Percentiles rank a stretch among this genome's conserved stretches.
Evolutionary conservation across 35 echinoderm and acorn worm species (phyloP).

Genomic region (Ophioderma brevispina): DNA sequence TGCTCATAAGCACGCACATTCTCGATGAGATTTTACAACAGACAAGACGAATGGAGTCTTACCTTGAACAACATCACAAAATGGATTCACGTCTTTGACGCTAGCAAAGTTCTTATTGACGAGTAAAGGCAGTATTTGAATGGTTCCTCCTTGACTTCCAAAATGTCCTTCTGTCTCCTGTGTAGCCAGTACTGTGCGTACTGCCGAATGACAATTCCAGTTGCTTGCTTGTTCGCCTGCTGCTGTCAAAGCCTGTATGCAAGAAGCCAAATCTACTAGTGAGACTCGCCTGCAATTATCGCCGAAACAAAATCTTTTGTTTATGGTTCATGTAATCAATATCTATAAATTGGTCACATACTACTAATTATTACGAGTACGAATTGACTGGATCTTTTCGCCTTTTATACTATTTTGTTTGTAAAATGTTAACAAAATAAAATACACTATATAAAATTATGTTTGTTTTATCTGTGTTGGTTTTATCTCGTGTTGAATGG

Average conservation of each 20-base stretch:
- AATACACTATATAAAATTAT: too few species aligned
- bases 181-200: conserved; percentile 1
- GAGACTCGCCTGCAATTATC: background rate
- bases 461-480: too few species aligned
- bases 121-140: conserved; percentile 61
- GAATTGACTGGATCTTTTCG: too few species aligned
- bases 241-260: conserved; percentile 49
- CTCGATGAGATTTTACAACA: too few species aligned
- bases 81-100: conserved; percentile 30
- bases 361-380: too few species aligned
- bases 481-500: too few species aligned
- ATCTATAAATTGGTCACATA: too few species aligned
- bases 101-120: conserved; percentile 53
- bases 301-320: too few species aligned
- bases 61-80: background rate
- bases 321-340: too few species aligned
- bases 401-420: too few species aligned
- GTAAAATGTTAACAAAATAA: too few species aligned
- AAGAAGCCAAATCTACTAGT: background rate
- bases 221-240: background rate
- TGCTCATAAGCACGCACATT: too few species aligned
- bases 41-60: background rate
- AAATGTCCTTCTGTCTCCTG: conserved; percentile 54
- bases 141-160: conserved; percentile 52
- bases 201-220: conserved; percentile 27